Evolutionary conservation across 2,797 vertebrate genomes (phyloP), one percentile per base, ranked within the genome.

Genomic region (Phalanger gymnotis): DNA sequence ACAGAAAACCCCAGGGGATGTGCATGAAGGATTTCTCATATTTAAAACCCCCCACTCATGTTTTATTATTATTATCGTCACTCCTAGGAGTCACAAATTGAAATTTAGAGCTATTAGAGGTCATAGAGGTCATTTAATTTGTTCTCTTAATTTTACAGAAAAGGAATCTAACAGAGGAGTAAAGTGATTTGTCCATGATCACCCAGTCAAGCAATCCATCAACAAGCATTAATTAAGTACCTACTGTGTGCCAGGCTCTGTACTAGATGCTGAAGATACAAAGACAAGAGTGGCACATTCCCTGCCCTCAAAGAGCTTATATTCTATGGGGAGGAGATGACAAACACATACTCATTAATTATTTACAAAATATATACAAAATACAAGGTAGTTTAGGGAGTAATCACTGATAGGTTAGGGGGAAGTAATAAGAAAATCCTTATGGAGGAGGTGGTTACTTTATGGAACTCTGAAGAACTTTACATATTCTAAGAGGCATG

Each of bases 31-130:
- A 81, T 96, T 95, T 91, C 30, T 95, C 54, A 87, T 87, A 47
- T 87, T 87, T 92, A 90, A 93, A 94, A 90, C 91, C 54, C 58
- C 55, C 56, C 9, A 47, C 5, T 3, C 28, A 53, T 90, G 61
- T 98, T 96, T 93, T 52, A n/a, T n/a, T 90, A 92, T 90, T 94
- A 91, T 91, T 94, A 94, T 56, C 87, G 10, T 51, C 73, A 27
- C 25, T 87, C 28, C 40, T 87, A 51, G 10, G 73, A 87, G 73
- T 51, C 40, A 51, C 2, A 25, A 87, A 87, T 87, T 47, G 47
- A 47, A 34, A 87, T 87, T 87, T 87, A 51, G 22, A 51, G 40
- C 31, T 51, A 25, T 3, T 47, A 47, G 22, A 47, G 22, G 22
- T 87, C 40, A 27, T 51, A 47, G 73, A 47, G 22, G 40, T 87